Evolutionary conservation across 2,888 invertebrate genomes (phyloP).

Genomic region (Xestoiulus laeticollis): DNA sequence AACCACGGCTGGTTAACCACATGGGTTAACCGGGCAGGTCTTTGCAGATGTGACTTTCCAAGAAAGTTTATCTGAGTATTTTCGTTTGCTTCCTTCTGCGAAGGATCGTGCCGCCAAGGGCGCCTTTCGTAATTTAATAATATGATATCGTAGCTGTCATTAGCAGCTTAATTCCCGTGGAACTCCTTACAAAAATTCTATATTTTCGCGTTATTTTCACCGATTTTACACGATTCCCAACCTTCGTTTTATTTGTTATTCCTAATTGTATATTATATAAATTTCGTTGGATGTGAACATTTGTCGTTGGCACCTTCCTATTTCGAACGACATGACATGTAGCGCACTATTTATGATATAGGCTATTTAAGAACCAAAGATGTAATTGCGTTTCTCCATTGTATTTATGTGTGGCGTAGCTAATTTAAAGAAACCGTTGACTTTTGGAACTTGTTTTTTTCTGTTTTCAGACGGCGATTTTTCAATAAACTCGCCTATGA

Average conservation of each 20-base stretch:
- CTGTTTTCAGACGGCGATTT: not conserved
- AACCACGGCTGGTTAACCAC: not conserved
- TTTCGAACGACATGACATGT: not conserved
- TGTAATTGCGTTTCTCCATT: constrained; percentile 32
- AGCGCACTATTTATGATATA: constrained; percentile 31
- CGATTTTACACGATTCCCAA: not conserved
- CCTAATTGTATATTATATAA: not conserved
- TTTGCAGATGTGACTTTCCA: constrained; percentile 49
- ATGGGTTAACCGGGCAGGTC: constrained; percentile 4
- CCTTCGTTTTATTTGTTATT: not conserved
- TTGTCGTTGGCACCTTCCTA: constrained; percentile 29
- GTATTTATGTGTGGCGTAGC: constrained; percentile 35
- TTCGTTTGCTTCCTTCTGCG: constrained; percentile 47
- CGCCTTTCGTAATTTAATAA: not conserved
- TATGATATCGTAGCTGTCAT: constrained; percentile 21
- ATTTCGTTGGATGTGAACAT: not conserved
- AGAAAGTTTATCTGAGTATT: constrained; percentile 47
- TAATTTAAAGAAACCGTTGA: constrained; percentile 27
- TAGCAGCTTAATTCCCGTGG: not conserved
- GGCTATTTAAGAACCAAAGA: constrained; percentile 48
- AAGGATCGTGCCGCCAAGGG: constrained; percentile 34
- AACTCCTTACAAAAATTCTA: not conserved
- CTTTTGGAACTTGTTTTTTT: constrained; percentile 40
- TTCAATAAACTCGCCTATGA: not conserved
- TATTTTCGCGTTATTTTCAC: constrained; percentile 20